Evolutionary conservation across 1,140 invertebrate genomes (phyloP).

Genomic region (Alviniconcha marisindica): DNA sequence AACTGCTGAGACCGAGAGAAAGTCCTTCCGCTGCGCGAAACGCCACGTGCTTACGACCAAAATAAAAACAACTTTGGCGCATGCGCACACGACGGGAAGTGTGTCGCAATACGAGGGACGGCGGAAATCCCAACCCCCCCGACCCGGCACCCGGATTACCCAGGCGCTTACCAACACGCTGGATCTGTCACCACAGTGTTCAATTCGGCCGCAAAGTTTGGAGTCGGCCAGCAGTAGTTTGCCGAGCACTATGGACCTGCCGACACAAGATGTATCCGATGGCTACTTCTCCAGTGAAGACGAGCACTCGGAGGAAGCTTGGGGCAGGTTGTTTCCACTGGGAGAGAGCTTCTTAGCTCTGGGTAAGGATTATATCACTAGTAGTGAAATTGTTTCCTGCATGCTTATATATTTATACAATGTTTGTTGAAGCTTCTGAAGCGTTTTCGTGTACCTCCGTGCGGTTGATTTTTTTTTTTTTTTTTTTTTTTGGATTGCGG

Average conservation of each 20-base stretch:
- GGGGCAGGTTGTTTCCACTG: conserved; percentile 1
- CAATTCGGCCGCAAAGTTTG: background rate
- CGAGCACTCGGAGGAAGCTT: background rate
- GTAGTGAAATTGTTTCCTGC: no score
- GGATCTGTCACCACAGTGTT: no score
- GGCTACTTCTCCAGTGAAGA: background rate
- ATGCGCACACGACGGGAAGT: background rate
- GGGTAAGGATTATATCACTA: no score
- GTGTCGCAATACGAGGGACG: background rate
- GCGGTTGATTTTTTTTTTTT: no score
- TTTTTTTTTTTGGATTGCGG: no score
- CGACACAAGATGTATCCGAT: background rate
- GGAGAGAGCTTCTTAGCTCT: background rate
- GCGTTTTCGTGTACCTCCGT: no score
- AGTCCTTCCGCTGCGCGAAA: background rate
- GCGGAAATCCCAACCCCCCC: background rate
- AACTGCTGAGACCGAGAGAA: background rate
- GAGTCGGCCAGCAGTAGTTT: background rate
- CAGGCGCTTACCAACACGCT: background rate
- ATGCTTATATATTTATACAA: no score
- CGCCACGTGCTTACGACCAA: background rate
- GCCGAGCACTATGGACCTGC: conserved; percentile 13
- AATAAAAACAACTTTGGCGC: background rate
- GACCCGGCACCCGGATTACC: background rate
- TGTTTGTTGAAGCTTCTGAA: no score